These are phyloP conservation scores for Steinernema hermaphroditum DNA, from an alignment of 2,888 invertebrate species.

Conservation along the genomic window DNA sequence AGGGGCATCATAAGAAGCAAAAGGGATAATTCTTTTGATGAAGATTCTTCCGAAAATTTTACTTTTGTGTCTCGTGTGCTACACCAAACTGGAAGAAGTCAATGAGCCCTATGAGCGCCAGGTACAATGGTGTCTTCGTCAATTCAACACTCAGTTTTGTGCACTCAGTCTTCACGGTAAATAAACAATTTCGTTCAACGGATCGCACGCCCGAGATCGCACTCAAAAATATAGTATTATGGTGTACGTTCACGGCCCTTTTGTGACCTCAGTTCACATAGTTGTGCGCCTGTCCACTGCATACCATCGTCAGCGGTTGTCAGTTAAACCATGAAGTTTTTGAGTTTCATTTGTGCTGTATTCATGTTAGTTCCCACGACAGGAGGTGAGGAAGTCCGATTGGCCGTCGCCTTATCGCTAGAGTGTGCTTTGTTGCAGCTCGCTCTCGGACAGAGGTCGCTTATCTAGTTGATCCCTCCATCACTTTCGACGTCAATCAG, in stretches of 20 bases:
- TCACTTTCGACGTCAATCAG: conserved; percentile 9
- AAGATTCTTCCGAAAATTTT: too few species aligned
- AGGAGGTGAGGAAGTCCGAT: too few species aligned
- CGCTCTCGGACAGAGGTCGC: conserved; percentile 7
- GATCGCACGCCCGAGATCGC: neutral
- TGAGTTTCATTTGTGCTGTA: too few species aligned
- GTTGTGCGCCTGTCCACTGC: neutral
- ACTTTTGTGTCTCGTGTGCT: too few species aligned
- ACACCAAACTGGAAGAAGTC: too few species aligned
- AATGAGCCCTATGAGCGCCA: too few species aligned
- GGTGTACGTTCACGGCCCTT: neutral
- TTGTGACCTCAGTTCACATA: neutral
- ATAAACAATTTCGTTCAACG: conserved; percentile 1
- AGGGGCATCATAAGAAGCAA: too few species aligned
- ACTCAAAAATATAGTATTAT: conserved; percentile 12
- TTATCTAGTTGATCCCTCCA: conserved; percentile 22
- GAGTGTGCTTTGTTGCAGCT: neutral
- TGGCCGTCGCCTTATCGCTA: too few species aligned
- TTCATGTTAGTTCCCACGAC: too few species aligned
- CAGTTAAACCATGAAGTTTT: too few species aligned
- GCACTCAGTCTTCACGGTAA: conserved; percentile 21
- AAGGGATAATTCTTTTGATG: too few species aligned
- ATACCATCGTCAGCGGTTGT: too few species aligned
- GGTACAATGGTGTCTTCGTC: neutral
- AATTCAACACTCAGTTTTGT: conserved; percentile 5